Percentiles rank a stretch among this genome's conserved stretches.
Evolutionary conservation across 2,797 vertebrate genomes (phyloP).

Genomic region (Sciurus carolinensis): DNA sequence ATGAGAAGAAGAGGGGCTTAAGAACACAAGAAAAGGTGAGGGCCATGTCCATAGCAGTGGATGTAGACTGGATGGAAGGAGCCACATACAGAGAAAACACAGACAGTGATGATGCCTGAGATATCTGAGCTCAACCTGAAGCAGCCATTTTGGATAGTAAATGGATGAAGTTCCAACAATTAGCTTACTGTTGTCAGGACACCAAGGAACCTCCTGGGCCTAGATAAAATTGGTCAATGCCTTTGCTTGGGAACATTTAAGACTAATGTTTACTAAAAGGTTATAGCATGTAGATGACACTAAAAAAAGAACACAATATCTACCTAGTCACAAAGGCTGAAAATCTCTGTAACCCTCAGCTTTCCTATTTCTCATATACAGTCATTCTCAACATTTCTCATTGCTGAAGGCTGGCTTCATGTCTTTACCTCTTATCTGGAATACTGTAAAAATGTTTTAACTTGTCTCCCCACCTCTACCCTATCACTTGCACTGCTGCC

Average conservation of each 20-base stretch:
- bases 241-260: background rate
- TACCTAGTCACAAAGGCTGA: background rate
- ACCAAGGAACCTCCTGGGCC: background rate
- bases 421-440: constrained; percentile 5
- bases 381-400: background rate
- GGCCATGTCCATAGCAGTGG: background rate
- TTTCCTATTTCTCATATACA: background rate
- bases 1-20: background rate
- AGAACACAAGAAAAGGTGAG: background rate
- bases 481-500: background rate
- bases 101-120: background rate
- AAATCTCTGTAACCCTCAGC: background rate
- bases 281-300: background rate
- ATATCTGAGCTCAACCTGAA: background rate
- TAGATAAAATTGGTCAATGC: background rate
- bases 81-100: background rate
- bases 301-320: background rate
- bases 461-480: background rate
- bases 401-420: background rate
- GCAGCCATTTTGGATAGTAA: background rate
- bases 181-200: background rate
- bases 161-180: background rate
- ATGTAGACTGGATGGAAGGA: background rate
- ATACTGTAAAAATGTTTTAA: background rate
- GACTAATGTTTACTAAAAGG: background rate